phyloP scores from a whole-genome alignment of 2,888 invertebrate species.

The Belgica antarctica region DNA sequence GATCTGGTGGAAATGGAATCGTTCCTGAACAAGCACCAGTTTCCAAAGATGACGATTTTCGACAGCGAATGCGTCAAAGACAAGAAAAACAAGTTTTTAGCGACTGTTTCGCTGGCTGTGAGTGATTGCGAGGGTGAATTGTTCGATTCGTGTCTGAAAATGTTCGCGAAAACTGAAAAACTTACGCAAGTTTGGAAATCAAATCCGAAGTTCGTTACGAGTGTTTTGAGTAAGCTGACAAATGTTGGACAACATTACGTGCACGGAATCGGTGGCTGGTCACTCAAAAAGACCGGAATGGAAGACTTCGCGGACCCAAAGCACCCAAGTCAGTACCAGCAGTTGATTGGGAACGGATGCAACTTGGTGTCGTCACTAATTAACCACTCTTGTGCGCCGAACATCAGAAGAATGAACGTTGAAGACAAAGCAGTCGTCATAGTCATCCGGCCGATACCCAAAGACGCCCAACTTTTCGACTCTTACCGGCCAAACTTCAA shows the following conservation, averaged over 20 bases:
- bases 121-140: not conserved
- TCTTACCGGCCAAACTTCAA: constrained; percentile 81
- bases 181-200: not conserved
- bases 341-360: constrained; percentile 59
- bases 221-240: not conserved
- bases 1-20: constrained; percentile 50
- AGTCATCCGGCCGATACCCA: constrained; percentile 63
- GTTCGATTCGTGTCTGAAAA: not conserved
- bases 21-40: constrained; percentile 48
- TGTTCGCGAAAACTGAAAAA: constrained; percentile 2
- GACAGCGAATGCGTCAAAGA: constrained; percentile 44
- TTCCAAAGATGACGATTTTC: constrained; percentile 52
- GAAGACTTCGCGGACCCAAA: not conserved
- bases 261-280: constrained; percentile 37
- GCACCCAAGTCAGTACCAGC: constrained; percentile 29
- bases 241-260: constrained; percentile 11
- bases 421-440: constrained; percentile 57
- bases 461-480: constrained; percentile 72
- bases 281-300: not conserved
- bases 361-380: constrained; percentile 76
- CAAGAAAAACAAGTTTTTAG: constrained; percentile 5
- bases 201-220: not conserved
- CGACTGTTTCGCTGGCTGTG: constrained; percentile 4
- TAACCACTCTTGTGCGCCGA: constrained; percentile 85
- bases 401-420: constrained; percentile 66